Base-by-base conservation (phyloP, 2,113 vertebrate genomes). In the Hypomesus transpacificus region DNA sequence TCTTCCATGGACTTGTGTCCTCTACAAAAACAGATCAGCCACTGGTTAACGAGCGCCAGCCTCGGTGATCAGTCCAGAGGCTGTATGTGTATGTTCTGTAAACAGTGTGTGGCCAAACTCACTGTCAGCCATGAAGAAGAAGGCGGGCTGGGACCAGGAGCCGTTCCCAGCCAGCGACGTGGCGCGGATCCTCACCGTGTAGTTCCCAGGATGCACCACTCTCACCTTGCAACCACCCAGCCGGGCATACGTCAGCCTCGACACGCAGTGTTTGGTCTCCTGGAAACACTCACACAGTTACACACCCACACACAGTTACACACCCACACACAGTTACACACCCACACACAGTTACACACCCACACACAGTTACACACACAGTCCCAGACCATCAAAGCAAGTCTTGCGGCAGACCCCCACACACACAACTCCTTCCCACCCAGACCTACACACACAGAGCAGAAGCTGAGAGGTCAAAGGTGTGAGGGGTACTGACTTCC, bases 131-230 rank as follows among this genome's bases (percentile, higher is more conserved):
- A 99, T 94, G 0, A 89, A 95, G 78, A 98, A 97, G 61, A 95
- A 93, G 4, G 90, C 86, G 0, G 92, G 89, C 1, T 96, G 95
- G 0, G 97, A 98, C 89, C 95, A 99, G 0, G 97, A 98, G 57
- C 97, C 97, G 0, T 98, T 98, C 14, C 95, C 96, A 0, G 96
- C 94, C 89, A 99, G 80, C 0, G 97, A 99, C 0, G 95, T 98
- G 34, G 97, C 97, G 0, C 96, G 92, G 24, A 99, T 80, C 0
- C 91, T 88, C 60, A 98, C 93, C 0, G 95, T 96, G 91, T 98
- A 98, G 85, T 98, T 98, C 9, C 97, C 97, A 0, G 97, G 94
- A 1, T 93, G 91, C 6, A 95, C 87, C 0, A 94, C 93, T 0
- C 92, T 88, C 1, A 98, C 91, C 72, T 88, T 92, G 20, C 92